Conservation (phyloP, 1,140 invertebrate genomes). For the Cardiocondyla obscurior region DNA sequence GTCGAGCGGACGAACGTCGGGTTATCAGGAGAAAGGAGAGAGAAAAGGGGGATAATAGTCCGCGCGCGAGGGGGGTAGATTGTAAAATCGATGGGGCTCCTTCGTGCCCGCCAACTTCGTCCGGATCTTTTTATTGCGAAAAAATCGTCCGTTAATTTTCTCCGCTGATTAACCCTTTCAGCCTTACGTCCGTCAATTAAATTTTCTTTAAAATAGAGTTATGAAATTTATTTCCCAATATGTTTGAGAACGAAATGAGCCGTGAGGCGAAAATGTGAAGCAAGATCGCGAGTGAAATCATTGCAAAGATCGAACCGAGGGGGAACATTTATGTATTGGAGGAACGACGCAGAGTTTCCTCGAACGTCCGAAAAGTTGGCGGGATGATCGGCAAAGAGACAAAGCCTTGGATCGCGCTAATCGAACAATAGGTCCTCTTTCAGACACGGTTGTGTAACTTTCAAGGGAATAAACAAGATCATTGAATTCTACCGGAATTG, state of each 20-base stretch:
- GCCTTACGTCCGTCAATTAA: conserved; percentile 12
- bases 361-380: neutral
- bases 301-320: neutral
- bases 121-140: conserved; percentile 29
- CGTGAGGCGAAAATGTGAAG: neutral
- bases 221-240: conserved; percentile 23
- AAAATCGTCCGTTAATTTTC: conserved; percentile 42
- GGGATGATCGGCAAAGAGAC: neutral
- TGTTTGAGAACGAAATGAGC: neutral
- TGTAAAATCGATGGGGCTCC: conserved; percentile 49
- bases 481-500: conserved; percentile 24
- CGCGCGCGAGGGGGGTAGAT: conserved; percentile 36
- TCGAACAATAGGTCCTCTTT: neutral
- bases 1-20: neutral
- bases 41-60: conserved; percentile 28
- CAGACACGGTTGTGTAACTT: neutral
- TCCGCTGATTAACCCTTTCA: conserved; percentile 36
- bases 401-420: neutral
- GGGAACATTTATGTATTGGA: too few relatives aligned
- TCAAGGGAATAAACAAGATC: conserved; percentile 13
- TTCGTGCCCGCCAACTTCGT: conserved; percentile 42
- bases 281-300: neutral
- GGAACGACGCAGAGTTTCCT: neutral
- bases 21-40: neutral
- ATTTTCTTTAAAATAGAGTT: conserved; percentile 1